Percentiles rank a stretch among this genome's conserved stretches.
These are phyloP conservation scores for Dichetophora obliterata DNA, from an alignment of 2,888 invertebrate species.

Conservation along the genomic window DNA sequence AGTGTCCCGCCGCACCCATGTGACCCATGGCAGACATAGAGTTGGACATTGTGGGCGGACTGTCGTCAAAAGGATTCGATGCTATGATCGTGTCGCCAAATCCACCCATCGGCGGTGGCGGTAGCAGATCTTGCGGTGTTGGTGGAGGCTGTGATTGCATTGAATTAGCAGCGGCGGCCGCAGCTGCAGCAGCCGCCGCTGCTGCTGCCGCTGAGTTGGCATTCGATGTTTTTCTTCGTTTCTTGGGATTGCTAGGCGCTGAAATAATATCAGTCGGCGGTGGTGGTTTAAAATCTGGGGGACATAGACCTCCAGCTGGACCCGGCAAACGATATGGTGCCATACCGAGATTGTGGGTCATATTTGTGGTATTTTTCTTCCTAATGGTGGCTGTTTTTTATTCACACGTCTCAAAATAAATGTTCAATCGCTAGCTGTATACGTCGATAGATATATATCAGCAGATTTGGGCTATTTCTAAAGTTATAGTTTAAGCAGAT, in stretches of 20 bases:
- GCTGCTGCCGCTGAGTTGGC: constrained; percentile 73
- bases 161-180: constrained; percentile 68
- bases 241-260: constrained; percentile 87
- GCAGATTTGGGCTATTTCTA: background rate
- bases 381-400: constrained; percentile 67
- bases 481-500: background rate
- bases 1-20: constrained; percentile 70
- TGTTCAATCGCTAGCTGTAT: background rate
- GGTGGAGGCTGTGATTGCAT: constrained; percentile 79
- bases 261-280: constrained; percentile 80
- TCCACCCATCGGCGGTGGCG: constrained; percentile 87
- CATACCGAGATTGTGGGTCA: constrained; percentile 88
- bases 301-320: constrained; percentile 76
- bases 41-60: constrained; percentile 74
- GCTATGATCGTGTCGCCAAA: constrained; percentile 95
- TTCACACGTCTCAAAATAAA: background rate
- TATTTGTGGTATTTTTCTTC: constrained; percentile 70
- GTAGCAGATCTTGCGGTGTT: constrained; percentile 80
- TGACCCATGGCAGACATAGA: constrained; percentile 76
- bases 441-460: constrained; percentile 15
- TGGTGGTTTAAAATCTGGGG: constrained; percentile 79
- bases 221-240: constrained; percentile 85
- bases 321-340: constrained; percentile 82
- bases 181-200: constrained; percentile 65
- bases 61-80: constrained; percentile 95